These are phyloP conservation scores for Montipora efflorescens DNA, from an alignment of 64 coral and sea anemone genomes.

Conservation along the genomic window DNA sequence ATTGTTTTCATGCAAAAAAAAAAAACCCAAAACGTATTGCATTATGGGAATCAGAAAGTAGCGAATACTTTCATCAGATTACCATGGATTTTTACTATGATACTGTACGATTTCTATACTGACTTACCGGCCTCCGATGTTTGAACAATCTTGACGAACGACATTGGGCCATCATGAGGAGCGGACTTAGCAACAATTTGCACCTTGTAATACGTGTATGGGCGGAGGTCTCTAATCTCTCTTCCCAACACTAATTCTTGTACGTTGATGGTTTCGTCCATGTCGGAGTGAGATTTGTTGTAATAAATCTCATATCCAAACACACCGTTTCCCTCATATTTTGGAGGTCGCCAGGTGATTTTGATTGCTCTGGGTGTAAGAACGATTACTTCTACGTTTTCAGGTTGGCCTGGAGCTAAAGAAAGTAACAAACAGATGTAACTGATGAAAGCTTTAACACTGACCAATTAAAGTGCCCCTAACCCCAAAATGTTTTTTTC, in stretches of 20 bases:
- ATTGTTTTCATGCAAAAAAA: too few species aligned
- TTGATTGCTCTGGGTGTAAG: slow-evolving; percentile 67
- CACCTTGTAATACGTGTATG: slow-evolving; percentile 81
- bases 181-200: slow-evolving; percentile 80
- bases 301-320: slow-evolving; percentile 90
- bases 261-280: slow-evolving; percentile 48
- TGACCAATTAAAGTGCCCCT: neutral
- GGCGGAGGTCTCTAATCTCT: slow-evolving; percentile 70
- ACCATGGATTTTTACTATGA: too few species aligned
- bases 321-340: slow-evolving; percentile 70
- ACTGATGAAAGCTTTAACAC: neutral
- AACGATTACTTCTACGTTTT: slow-evolving; percentile 57
- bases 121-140: slow-evolving; percentile 75
- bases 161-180: slow-evolving; percentile 72
- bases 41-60: too few species aligned
- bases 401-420: slow-evolving; percentile 80
- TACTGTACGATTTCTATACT: neutral
- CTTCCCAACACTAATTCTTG: slow-evolving; percentile 13
- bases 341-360: slow-evolving; percentile 68
- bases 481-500: too few species aligned
- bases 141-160: slow-evolving; percentile 67
- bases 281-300: slow-evolving; percentile 77
- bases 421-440: neutral
- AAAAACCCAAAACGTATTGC: too few species aligned
- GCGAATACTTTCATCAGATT: too few species aligned